Evolutionary conservation across 2,888 invertebrate species (phyloP).

Genomic region (Entomobrya proxima): DNA sequence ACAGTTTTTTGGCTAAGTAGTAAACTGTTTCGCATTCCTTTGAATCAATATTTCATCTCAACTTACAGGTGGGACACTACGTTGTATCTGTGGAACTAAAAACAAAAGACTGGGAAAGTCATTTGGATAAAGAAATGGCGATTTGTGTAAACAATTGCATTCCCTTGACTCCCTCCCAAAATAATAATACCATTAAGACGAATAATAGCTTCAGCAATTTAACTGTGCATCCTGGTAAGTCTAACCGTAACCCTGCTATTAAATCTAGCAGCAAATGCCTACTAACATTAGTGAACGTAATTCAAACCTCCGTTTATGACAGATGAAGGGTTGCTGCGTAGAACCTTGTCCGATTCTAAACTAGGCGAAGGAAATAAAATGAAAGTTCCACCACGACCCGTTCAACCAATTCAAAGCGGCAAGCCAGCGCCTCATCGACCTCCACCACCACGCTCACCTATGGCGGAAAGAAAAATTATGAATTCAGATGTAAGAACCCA

Average conservation of each 20-base stretch:
- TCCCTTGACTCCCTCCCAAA: conserved; percentile 80
- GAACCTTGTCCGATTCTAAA: conserved; percentile 71
- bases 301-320: too few relatives aligned
- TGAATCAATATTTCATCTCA: too few relatives aligned
- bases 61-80: conserved; percentile 78
- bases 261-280: too few relatives aligned
- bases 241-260: too few relatives aligned
- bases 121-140: conserved; percentile 88
- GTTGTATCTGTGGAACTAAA: conserved; percentile 85
- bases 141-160: conserved; percentile 91
- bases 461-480: conserved; percentile 70
- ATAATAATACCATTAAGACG: conserved; percentile 70
- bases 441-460: conserved; percentile 79
- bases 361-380: conserved; percentile 67
- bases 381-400: conserved; percentile 77
- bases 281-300: too few relatives aligned
- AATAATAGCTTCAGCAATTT: conserved; percentile 73
- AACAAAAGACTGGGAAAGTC: conserved; percentile 90
- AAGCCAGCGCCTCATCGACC: conserved; percentile 77
- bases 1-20: background rate
- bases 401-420: conserved; percentile 80
- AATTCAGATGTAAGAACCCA: conserved; percentile 44
- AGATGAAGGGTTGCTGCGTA: conserved; percentile 55
- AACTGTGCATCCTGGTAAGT: conserved; percentile 68
- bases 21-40: background rate